Evolutionary conservation across 2,113 vertebrate species (phyloP), one percentile per base, ranked within the genome.

Genomic region (Pterophyllum scalare): DNA sequence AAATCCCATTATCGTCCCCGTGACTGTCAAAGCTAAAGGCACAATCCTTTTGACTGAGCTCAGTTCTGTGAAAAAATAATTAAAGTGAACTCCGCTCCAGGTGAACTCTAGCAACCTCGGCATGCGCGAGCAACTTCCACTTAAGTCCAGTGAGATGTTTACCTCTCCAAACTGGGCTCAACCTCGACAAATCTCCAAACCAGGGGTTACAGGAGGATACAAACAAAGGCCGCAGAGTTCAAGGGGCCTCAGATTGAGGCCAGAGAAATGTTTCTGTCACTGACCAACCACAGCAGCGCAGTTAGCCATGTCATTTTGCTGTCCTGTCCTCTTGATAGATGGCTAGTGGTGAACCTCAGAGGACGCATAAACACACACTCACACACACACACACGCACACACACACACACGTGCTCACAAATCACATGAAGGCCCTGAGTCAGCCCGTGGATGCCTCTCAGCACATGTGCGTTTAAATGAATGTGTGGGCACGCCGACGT

Each of bases 401-500:
- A 19, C 26, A 17, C 49, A 35, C 49, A 22, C 40, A 11, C 52
- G 10, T 52, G 26, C 59, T 75, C 57, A 15, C 77, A 64, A 56
- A 22, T 87, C 62, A 62, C 75, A 75, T 40, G 2, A 33, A 40
- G 2, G 67, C 70, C 70, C 26, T 31, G 78, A 49, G 81, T 85
- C 76, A 60, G 75, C 43, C 57, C 3, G 60, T 5, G 40, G 79
- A 81, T 57, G 86, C 80, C 49, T 87, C 81, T 85, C 79, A 20
- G 89, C 81, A 77, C 70, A 52, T 77, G 80, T 80, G 72, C 77
- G 67, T 77, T 76, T 60, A 92, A 91, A 88, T 81, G 82, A 85
- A 92, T 88, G 92, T 92, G 91, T 86, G 89, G 89, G 88, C 89
- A 89, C 59, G 79, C 75, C 5, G 83, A n/a, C 33, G 61, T 83